A percentile compares a stretch with the other conserved stretches of the same genome.
Evolutionary conservation across 2,113 vertebrate species (phyloP).

Genomic region (Limnothrissa miodon): DNA sequence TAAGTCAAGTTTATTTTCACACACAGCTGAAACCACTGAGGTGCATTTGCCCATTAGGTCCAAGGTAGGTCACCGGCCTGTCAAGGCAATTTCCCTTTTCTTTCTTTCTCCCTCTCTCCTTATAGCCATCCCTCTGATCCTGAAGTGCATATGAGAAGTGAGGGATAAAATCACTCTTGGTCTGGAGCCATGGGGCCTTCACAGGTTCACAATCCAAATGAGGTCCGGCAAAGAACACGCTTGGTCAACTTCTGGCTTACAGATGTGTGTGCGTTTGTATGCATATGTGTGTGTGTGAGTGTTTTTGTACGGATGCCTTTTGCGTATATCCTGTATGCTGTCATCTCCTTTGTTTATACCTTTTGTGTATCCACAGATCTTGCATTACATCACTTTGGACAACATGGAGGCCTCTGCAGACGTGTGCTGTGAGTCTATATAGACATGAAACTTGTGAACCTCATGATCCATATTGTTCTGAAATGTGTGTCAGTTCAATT

Average conservation of each 20-base stretch:
- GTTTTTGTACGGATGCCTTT: neutral
- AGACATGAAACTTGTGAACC: neutral
- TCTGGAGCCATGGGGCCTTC: conserved; percentile 58
- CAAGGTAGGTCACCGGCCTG: neutral
- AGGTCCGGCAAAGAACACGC: conserved; percentile 47
- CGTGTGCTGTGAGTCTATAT: neutral
- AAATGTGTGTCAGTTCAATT: neutral
- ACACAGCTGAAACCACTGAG: neutral
- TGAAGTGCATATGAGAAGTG: conserved; percentile 67
- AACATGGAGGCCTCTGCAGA: neutral
- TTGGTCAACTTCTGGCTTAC: conserved; percentile 49
- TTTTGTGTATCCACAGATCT: neutral
- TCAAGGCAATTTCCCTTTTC: conserved; percentile 21
- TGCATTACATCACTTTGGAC: neutral
- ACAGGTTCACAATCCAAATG: conserved; percentile 56
- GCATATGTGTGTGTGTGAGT: conserved; percentile 17
- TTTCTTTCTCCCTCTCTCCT: conserved; percentile 56
- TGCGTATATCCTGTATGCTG: neutral
- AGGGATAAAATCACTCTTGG: conserved; percentile 67
- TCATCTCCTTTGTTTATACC: conserved; percentile 10
- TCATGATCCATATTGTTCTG: neutral
- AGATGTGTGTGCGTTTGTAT: conserved; percentile 54
- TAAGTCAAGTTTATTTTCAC: neutral
- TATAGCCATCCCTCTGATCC: conserved; percentile 62
- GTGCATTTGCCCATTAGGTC: neutral